phyloP scores from a whole-genome alignment of 2,113 vertebrate species.

The Megalops atlanticus region DNA sequence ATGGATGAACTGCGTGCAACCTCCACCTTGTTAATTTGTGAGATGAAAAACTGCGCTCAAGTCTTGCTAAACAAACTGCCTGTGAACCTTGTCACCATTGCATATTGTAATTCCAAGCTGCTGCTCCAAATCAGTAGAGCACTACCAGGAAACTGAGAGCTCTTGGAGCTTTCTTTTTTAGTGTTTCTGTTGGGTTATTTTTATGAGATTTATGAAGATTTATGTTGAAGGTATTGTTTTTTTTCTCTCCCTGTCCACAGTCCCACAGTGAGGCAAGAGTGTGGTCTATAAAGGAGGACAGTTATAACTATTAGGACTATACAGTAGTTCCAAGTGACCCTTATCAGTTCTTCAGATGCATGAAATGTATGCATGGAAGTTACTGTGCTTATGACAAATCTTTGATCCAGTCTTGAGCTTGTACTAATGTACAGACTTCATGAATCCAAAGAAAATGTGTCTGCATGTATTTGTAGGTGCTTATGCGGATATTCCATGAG shows the following conservation, averaged over 20 bases:
- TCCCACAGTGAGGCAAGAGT: no score
- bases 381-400: not conserved
- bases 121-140: not conserved
- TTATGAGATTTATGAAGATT: not conserved
- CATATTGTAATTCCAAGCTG: not conserved
- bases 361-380: not conserved
- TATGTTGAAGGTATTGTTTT: not conserved
- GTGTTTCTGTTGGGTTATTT: not conserved
- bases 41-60: slow-evolving; percentile 2
- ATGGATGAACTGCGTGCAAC: slow-evolving; percentile 17
- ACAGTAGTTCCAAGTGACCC: no score
- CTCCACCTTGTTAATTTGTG: slow-evolving; percentile 15
- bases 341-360: no score
- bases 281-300: no score
- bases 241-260: not conserved
- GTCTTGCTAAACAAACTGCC: slow-evolving; percentile 20
- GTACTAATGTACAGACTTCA: not conserved
- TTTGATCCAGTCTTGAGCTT: not conserved
- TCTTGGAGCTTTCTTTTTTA: not conserved
- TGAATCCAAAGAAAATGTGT: not conserved
- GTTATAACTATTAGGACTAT: no score
- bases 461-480: not conserved
- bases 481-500: not conserved
- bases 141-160: not conserved
- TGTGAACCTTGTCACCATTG: not conserved